Evolutionary conservation across 2,113 vertebrate genomes (phyloP).

Genomic region (Lipotes vexillifer): DNA sequence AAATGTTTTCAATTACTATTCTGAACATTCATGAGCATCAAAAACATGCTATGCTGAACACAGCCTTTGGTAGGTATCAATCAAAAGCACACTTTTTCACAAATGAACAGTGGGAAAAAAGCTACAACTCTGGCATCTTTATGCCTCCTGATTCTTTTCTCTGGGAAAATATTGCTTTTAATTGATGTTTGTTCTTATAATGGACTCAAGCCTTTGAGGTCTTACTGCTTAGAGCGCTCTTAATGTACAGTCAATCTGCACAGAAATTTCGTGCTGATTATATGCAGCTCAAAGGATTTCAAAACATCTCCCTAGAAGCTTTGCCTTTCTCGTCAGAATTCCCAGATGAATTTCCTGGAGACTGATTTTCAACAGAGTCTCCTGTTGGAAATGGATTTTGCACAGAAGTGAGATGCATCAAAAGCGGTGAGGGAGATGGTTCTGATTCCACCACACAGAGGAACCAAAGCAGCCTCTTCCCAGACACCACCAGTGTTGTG

Average conservation of each 20-base stretch:
- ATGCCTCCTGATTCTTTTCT: constrained; percentile 42
- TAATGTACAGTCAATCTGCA: constrained; percentile 53
- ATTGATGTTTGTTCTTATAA: constrained; percentile 60
- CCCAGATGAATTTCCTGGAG: constrained; percentile 35
- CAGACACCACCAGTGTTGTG: too few species aligned
- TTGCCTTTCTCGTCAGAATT: constrained; percentile 39
- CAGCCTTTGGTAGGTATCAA: constrained; percentile 33
- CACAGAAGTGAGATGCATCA: constrained; percentile 13
- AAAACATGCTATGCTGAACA: constrained; percentile 36
- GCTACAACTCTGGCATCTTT: constrained; percentile 30
- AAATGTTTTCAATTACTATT: constrained; percentile 54
- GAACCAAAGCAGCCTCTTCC: background rate
- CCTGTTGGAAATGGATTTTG: constrained; percentile 15
- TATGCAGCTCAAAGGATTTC: constrained; percentile 50
- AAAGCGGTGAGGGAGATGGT: background rate
- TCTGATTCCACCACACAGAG: background rate
- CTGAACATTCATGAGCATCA: constrained; percentile 55
- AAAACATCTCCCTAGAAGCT: constrained; percentile 30
- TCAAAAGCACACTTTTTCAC: constrained; percentile 58
- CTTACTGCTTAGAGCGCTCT: constrained; percentile 12
- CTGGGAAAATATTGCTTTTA: constrained; percentile 56
- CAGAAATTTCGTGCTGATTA: constrained; percentile 44
- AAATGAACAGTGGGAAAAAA: background rate
- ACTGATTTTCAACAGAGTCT: constrained; percentile 28
- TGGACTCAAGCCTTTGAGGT: constrained; percentile 55